A percentile compares a stretch with the other conserved stretches of the same genome.
These are phyloP conservation scores for Drosophila sordidula DNA, from an alignment of 2,888 invertebrate species.

Conservation along the genomic window DNA sequence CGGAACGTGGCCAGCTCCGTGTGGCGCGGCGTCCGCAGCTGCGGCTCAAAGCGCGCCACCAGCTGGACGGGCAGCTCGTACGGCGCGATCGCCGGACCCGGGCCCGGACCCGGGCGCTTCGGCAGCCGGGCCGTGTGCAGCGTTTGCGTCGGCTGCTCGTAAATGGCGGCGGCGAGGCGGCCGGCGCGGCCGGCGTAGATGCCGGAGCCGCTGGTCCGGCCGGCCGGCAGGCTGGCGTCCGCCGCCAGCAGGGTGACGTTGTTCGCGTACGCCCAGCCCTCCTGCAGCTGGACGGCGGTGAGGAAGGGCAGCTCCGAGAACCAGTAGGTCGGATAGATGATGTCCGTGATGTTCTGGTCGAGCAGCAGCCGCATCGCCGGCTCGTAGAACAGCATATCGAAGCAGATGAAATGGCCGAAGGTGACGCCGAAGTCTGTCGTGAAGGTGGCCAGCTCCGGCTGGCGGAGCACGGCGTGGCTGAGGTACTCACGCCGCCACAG, in stretches of 20 bases:
- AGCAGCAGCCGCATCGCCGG: slow-evolving; percentile 87
- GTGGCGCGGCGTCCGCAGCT: slow-evolving; percentile 49
- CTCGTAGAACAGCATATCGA: slow-evolving; percentile 91
- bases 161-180: slow-evolving; percentile 72
- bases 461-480: slow-evolving; percentile 84
- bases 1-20: slow-evolving; percentile 67
- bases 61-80: slow-evolving; percentile 41
- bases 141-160: slow-evolving; percentile 49
- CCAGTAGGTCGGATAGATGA: slow-evolving; percentile 90
- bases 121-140: slow-evolving; percentile 77
- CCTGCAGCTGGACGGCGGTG: slow-evolving; percentile 86
- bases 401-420: slow-evolving; percentile 93
- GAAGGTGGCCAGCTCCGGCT: slow-evolving; percentile 88
- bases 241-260: slow-evolving; percentile 87
- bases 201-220: slow-evolving; percentile 87
- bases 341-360: slow-evolving; percentile 75
- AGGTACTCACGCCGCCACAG: slow-evolving; percentile 86
- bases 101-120: too few species aligned
- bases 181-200: slow-evolving; percentile 86
- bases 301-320: slow-evolving; percentile 91
- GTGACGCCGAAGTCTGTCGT: slow-evolving; percentile 91
- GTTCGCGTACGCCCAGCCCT: slow-evolving; percentile 87
- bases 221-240: slow-evolving; percentile 86
- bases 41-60: slow-evolving; percentile 54
- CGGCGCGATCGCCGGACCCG: too few species aligned